Percentiles rank a stretch among this genome's conserved stretches.
Evolutionary conservation across 2,797 vertebrate genomes (phyloP).

Genomic region (Silurus aristotelis): DNA sequence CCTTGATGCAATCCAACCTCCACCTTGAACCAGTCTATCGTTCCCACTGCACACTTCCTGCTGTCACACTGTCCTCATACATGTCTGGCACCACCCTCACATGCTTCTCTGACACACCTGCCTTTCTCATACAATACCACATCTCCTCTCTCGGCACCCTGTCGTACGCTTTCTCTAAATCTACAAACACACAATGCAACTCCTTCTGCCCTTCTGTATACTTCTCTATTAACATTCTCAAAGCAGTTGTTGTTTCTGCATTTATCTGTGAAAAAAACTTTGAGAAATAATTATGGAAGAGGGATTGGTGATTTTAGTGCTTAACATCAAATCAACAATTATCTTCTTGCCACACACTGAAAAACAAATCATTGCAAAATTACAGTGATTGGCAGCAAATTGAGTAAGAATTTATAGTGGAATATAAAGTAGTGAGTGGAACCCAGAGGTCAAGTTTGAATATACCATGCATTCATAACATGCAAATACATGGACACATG

Average conservation of each 20-base stretch:
- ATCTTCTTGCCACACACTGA: background rate
- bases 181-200: too few species aligned
- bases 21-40: too few species aligned
- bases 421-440: background rate
- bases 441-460: background rate
- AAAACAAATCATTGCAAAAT: background rate
- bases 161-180: too few species aligned
- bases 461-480: background rate
- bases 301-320: background rate
- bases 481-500: background rate
- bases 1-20: too few species aligned
- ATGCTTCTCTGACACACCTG: too few species aligned
- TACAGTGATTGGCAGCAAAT: background rate
- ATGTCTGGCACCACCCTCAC: too few species aligned
- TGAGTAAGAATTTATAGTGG: background rate
- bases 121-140: too few species aligned
- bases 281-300: background rate
- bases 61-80: too few species aligned
- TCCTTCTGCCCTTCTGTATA: too few species aligned
- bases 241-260: background rate
- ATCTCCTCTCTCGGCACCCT: too few species aligned
- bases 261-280: background rate
- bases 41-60: too few species aligned
- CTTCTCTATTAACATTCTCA: too few species aligned
- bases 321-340: constrained; percentile 8